Evolutionary conservation across 1,140 invertebrate genomes (phyloP), one percentile per base, ranked within the genome.

Genomic region (Leptinotarsa texana): DNA sequence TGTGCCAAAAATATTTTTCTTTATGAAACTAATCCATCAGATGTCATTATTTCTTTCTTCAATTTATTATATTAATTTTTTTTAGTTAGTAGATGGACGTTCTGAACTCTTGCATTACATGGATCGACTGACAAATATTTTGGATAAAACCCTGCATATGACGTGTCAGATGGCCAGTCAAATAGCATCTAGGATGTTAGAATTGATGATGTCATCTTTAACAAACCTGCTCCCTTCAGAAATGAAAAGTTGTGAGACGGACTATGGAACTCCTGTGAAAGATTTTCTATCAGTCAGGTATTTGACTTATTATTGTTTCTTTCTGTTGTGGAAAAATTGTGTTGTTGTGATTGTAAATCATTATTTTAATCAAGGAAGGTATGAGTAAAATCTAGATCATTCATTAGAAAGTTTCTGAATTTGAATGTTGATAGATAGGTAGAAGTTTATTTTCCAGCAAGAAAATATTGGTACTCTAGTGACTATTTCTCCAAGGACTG

Each of bases 231-330:
- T 90, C 75, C 87, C 92, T 3, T 86, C 87, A n/a, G 91, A 94
- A 72, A 91, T 89, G 81, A 87, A 87, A 62, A 92, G 90, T 81
- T 88, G 88, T 1, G 83, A 89, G 6, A 86, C 89, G 13, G 88
- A 91, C 72, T 92, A 90, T 77, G 89, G 92, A 68, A 86, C 88
- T 68, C 89, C 90, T 2, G 86, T 93, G 2, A 87, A 89, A 61
- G 89, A 94, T 68, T 94, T 92, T 87, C 86, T 96, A 13, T 91
- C 94, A 4, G 90, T 96, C 18, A 88, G 82, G 90, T 92, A 85
- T 85, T 57, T 57, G 15, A 57, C n/a, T 17, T 57, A 15, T 57
- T 57, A 57, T 22, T 42, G 8, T 42, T 33, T 33, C 8, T 33
- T 33, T 33, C 1, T 8, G 8, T 33, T 2, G 33, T 33, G 33